phyloP scores from a whole-genome alignment of 2,797 vertebrate species.

The Sternotherus odoratus region DNA sequence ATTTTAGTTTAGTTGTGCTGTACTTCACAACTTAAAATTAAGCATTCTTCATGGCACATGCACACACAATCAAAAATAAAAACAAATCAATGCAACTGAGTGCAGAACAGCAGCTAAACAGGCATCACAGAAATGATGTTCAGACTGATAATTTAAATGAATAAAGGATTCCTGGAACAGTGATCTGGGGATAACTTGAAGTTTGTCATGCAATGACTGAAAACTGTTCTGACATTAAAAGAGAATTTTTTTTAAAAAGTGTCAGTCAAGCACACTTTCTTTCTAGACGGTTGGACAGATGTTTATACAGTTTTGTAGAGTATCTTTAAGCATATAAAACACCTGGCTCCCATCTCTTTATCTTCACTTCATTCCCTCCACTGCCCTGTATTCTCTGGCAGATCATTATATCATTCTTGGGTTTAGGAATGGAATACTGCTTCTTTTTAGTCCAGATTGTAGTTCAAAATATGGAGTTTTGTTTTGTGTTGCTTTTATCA shows the following conservation, averaged over 20 bases:
- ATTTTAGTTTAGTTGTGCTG: not conserved
- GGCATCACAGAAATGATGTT: not conserved
- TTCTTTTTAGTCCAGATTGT: not conserved
- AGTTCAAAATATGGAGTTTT: not conserved
- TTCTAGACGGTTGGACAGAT: not conserved
- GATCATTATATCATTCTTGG: not conserved
- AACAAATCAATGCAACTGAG: slow-evolving; percentile 39
- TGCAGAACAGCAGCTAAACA: slow-evolving; percentile 23
- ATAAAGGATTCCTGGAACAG: not conserved
- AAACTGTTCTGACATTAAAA: not conserved
- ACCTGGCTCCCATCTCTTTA: not conserved
- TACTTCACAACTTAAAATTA: not conserved
- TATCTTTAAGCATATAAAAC: not conserved
- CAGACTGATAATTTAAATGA: slow-evolving; percentile 42
- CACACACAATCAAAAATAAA: not conserved
- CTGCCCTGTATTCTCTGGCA: not conserved
- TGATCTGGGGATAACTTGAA: not conserved
- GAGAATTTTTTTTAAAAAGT: slow-evolving; percentile 20
- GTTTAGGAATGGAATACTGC: not conserved
- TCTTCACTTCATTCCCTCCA: not conserved
- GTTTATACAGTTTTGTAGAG: not conserved
- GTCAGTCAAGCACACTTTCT: not conserved
- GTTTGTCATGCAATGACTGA: not conserved
- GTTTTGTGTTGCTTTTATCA: slow-evolving; percentile 2
- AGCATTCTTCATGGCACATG: not conserved